Conservation (phyloP, 2,888 invertebrate species). For the Allophyes oxyacanthae region DNA sequence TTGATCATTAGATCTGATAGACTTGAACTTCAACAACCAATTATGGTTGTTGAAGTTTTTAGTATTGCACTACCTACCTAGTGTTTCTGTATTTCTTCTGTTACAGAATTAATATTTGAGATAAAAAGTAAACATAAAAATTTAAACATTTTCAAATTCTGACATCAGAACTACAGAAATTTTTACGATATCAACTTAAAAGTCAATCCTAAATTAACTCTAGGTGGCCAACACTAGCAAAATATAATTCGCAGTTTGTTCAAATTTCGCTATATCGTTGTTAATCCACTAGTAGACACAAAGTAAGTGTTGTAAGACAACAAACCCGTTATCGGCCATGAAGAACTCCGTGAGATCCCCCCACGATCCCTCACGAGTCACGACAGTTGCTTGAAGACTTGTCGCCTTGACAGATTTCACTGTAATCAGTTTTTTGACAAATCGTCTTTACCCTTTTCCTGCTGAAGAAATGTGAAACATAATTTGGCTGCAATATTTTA, state of each 20-base stretch:
- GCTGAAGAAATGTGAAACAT: slow-evolving; percentile 43
- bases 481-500: slow-evolving; percentile 45
- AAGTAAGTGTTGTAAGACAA: slow-evolving; percentile 36
- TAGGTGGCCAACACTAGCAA: too few relatives aligned
- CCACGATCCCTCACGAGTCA: slow-evolving; percentile 7
- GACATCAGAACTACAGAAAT: too few relatives aligned
- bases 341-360: slow-evolving; percentile 31
- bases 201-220: too few relatives aligned
- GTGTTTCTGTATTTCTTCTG: too few relatives aligned
- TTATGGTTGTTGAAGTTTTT: too few relatives aligned
- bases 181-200: too few relatives aligned
- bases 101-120: too few relatives aligned
- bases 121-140: too few relatives aligned
- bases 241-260: slow-evolving; percentile 11
- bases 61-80: too few relatives aligned
- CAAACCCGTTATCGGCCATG: slow-evolving; percentile 37
- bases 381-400: slow-evolving; percentile 65
- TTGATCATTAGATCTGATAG: too few relatives aligned
- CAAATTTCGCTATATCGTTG: slow-evolving; percentile 29
- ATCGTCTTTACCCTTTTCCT: slow-evolving; percentile 58
- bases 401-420: slow-evolving; percentile 71
- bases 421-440: slow-evolving; percentile 77
- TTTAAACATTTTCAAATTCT: too few relatives aligned
- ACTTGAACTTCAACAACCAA: too few relatives aligned
- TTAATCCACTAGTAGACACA: slow-evolving; percentile 23